A percentile compares a stretch with the other conserved stretches of the same genome.
phyloP scores from a whole-genome alignment of 2,797 vertebrate genomes.

The Florisuga fusca region DNA sequence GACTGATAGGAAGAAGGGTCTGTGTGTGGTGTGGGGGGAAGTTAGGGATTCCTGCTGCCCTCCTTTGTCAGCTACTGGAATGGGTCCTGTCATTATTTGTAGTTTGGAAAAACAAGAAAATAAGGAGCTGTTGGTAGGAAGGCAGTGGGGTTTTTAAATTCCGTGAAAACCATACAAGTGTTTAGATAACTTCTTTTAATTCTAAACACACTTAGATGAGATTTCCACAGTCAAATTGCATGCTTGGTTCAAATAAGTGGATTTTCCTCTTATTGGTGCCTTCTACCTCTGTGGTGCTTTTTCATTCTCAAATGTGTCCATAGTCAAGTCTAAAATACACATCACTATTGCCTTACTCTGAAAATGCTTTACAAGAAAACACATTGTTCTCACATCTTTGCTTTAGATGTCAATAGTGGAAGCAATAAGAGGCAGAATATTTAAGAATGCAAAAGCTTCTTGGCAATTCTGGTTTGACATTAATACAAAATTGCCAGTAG shows the following conservation, averaged over 20 bases:
- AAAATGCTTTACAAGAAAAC: not conserved
- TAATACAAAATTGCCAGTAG: not conserved
- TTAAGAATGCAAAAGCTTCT: not conserved
- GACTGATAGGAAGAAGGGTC: too few relatives aligned
- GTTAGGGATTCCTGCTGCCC: not conserved
- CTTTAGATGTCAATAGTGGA: not conserved
- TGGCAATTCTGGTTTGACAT: not conserved
- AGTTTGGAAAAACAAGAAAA: not conserved
- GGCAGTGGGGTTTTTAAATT: not conserved
- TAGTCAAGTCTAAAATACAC: not conserved
- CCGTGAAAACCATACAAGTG: accelerated
- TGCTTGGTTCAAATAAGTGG: not conserved
- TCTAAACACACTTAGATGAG: not conserved
- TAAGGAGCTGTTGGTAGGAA: not conserved
- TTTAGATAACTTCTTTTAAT: not conserved
- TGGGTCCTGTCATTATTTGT: not conserved
- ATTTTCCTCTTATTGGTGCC: not conserved
- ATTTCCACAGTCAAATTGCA: not conserved
- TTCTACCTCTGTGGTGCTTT: not conserved
- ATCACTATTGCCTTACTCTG: not conserved
- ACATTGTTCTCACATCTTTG: not conserved
- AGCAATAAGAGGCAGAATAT: not conserved
- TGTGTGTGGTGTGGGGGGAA: too few relatives aligned
- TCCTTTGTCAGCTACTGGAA: not conserved
- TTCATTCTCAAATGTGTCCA: not conserved